Base-by-base conservation (phyloP, 2,888 invertebrate genomes). In the Cataglyphis livida region DNA sequence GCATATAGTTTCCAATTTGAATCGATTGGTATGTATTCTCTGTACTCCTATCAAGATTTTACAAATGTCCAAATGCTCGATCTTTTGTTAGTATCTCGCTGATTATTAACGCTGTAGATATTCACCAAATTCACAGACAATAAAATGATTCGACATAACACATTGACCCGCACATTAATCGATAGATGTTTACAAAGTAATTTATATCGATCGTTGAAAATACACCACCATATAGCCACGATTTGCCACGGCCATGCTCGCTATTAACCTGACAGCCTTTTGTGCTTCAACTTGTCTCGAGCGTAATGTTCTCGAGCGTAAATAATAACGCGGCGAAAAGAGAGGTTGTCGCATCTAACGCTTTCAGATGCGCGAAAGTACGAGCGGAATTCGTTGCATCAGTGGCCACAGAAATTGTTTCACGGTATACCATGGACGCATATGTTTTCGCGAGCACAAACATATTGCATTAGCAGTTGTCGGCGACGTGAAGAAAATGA, bases 401-500 rank as follows among this genome's bases (percentile, higher is more conserved):
- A 68, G 59, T 81, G 64, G 70, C 54, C 71, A 59, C 57, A 59
- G 79, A 83, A 79, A 83, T 74, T 64, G 81, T 66, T 83, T 81
- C 73, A 54, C 73, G 61, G 81, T 32, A 61, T 18, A 79, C 25
- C 44, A 41, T 18, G 64, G 41, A n/a, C 74, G 78, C 78, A 78
- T 78, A 70, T 78, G 78, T 78, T 70, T 83, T 73, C 79, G 38
- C 57, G 57, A 59, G 65, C 83, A 44, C 83, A 44, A 81, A 84
- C 81, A 61, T 71, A 70, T 76, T 76, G 82, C 75, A 71, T 71
- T 76, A 70, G 76, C 79, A 78, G 59, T 59, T 68, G 57, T 73
- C 78, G 68, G 78, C 78, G 66, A 66, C 61, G 68, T 78, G 62
- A 82, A 68, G 83, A 82, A 65, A 84, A 82, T 84, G 48, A 38